These are phyloP conservation scores for Psettodes erumei DNA, from an alignment of 2,113 vertebrate genomes.

Conservation along the genomic window DNA sequence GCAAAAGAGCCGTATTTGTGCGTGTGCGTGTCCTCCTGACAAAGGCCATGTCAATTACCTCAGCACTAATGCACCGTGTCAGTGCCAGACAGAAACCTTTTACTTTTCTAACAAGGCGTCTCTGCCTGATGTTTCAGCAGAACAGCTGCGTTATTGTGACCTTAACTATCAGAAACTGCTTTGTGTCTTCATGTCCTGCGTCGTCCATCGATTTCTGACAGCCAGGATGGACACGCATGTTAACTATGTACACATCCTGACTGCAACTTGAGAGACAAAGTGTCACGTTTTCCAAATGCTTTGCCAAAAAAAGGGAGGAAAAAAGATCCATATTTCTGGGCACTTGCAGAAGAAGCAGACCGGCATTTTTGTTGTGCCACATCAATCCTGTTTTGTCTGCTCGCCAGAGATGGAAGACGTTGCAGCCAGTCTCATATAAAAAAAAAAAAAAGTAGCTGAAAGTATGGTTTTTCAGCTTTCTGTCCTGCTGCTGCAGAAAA, in stretches of 20 bases:
- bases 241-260: too few species aligned
- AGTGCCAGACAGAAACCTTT: constrained; percentile 49
- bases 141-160: constrained; percentile 6
- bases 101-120: constrained; percentile 31
- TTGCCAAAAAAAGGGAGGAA: too few species aligned
- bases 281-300: too few species aligned
- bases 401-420: constrained; percentile 44
- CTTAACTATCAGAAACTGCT: not conserved
- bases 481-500: constrained; percentile 44
- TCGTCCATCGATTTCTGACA: too few species aligned
- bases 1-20: not conserved
- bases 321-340: too few species aligned
- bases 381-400: constrained; percentile 54
- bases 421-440: constrained; percentile 61
- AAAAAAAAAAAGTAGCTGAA: constrained; percentile 56
- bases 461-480: constrained; percentile 47
- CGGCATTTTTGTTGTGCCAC: constrained; percentile 42
- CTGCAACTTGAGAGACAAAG: too few species aligned
- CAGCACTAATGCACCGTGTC: constrained; percentile 28
- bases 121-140: constrained; percentile 18
- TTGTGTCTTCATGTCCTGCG: constrained; percentile 1
- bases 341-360: constrained; percentile 1
- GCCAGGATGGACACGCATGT: too few species aligned
- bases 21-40: not conserved
- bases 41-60: constrained; percentile 44